Conservation (phyloP, 2,113 vertebrate species). For the Oenanthe oenanthe region DNA sequence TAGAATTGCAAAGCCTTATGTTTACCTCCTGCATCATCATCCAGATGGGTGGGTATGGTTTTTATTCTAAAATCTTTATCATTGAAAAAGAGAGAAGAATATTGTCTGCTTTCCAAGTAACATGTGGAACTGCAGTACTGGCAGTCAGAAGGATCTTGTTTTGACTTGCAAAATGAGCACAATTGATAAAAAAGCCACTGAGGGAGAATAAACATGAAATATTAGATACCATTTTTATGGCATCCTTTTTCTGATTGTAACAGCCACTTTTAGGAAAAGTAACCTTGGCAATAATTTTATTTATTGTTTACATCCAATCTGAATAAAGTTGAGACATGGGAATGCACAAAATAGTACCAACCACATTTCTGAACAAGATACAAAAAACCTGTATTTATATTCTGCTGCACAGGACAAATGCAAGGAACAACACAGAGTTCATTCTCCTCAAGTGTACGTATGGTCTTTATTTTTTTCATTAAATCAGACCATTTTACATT, state of each 20-base stretch:
- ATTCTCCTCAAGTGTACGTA: background rate
- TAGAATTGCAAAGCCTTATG: background rate
- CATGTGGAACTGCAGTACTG: background rate
- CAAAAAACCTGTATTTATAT: background rate
- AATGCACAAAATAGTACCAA: background rate
- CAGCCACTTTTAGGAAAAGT: background rate
- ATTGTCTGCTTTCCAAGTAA: constrained; percentile 11
- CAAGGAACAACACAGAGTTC: background rate
- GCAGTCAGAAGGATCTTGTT: constrained; percentile 15
- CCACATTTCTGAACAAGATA: background rate
- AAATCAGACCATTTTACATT: background rate
- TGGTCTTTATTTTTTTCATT: background rate
- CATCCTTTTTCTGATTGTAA: constrained; percentile 29
- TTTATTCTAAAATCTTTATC: background rate
- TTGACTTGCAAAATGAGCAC: constrained; percentile 51
- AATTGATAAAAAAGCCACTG: constrained; percentile 41
- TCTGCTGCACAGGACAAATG: background rate
- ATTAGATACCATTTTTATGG: constrained; percentile 26
- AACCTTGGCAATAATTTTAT: constrained; percentile 27
- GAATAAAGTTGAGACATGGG: background rate
- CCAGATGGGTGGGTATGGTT: background rate
- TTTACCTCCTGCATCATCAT: background rate
- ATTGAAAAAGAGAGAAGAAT: background rate
- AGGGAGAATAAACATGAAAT: constrained; percentile 46
- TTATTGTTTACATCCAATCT: constrained; percentile 11